phyloP scores from a whole-genome alignment of 2,797 vertebrate genomes.

The Hapalemur alaotrensis region DNA sequence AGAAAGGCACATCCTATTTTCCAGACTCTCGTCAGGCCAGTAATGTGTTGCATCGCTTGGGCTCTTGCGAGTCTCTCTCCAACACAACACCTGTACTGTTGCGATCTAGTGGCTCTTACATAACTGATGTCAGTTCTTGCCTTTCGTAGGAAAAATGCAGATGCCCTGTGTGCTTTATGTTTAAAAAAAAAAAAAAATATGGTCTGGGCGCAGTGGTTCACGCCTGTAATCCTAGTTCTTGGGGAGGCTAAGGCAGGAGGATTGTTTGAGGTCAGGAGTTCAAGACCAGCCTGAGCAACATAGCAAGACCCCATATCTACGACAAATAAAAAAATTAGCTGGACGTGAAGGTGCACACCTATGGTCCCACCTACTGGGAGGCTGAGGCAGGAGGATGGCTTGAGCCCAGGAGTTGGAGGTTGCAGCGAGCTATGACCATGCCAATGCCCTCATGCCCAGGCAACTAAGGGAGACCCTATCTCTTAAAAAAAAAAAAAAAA shows the following conservation, averaged over 20 bases:
- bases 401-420: not conserved
- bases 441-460: not conserved
- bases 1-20: no score
- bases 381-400: not conserved
- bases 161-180: not conserved
- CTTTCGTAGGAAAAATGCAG: not conserved
- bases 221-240: not conserved
- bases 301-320: not conserved
- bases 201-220: not conserved
- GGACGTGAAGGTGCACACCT: no score
- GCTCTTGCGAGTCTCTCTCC: not conserved
- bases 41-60: rapidly evolving
- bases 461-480: not conserved
- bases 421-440: not conserved
- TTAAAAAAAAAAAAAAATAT: not conserved
- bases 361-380: not conserved
- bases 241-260: not conserved
- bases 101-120: not conserved
- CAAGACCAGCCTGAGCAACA: not conserved
- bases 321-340: not conserved
- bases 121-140: not conserved
- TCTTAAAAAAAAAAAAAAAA: no score
- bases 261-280: not conserved
- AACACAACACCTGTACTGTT: rapidly evolving
- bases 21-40: rapidly evolving